Percentiles rank a stretch among this genome's conserved stretches.
Evolutionary conservation across 2,797 vertebrate species (phyloP).

Genomic region (Thripadectes ignobilis): DNA sequence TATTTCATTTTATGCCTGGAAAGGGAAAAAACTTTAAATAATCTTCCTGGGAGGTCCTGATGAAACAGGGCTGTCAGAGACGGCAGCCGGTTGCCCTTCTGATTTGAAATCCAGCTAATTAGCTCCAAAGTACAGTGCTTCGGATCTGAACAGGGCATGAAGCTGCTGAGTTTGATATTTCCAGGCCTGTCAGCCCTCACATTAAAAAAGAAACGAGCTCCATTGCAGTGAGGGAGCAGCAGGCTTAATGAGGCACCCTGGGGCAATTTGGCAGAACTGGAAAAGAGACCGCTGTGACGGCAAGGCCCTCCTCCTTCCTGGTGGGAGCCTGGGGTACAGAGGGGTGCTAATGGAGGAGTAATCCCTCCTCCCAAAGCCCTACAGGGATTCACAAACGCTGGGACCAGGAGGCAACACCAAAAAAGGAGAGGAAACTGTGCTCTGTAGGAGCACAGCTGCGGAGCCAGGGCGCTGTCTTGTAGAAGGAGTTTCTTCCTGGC

Average conservation of each 20-base stretch:
- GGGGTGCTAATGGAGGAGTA: not conserved
- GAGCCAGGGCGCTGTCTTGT: not conserved
- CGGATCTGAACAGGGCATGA: not conserved
- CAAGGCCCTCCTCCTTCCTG: not conserved
- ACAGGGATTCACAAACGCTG: not conserved
- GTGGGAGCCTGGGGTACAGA: not conserved
- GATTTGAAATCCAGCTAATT: constrained; percentile 62
- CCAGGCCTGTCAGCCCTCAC: not conserved
- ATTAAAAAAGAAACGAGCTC: not conserved
- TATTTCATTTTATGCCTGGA: not conserved
- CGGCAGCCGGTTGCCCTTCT: not conserved
- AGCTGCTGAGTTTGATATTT: constrained; percentile 45
- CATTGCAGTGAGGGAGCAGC: not conserved
- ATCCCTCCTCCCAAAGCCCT: not conserved
- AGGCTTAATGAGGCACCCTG: constrained; percentile 33
- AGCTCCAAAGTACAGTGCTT: not conserved
- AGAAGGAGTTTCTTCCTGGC: not conserved
- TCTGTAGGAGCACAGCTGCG: not conserved
- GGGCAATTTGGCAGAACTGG: not conserved
- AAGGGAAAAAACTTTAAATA: not conserved
- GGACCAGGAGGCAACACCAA: not conserved
- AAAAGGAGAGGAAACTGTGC: not conserved
- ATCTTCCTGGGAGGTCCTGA: constrained; percentile 42
- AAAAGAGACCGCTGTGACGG: not conserved
- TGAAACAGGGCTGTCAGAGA: constrained; percentile 26